Conservation (phyloP, 2,888 invertebrate species). For the Drosophila pegasa region DNA sequence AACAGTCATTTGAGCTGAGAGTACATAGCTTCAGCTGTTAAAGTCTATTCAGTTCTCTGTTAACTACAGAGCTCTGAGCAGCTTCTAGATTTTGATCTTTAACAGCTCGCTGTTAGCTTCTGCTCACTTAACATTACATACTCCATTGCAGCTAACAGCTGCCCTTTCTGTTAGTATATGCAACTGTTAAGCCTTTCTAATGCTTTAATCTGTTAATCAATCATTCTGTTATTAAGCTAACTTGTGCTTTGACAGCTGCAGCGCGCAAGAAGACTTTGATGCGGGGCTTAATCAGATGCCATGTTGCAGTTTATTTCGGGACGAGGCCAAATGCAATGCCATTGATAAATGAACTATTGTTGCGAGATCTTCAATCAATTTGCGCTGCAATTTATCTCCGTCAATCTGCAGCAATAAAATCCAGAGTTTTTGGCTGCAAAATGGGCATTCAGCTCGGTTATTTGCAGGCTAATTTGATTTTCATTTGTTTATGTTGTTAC, state of each 20-base stretch:
- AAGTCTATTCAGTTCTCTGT: no score
- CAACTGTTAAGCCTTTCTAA: neutral
- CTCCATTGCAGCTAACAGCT: neutral
- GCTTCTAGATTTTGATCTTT: no score
- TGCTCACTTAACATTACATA: neutral
- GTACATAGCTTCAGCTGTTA: neutral
- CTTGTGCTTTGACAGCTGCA: neutral
- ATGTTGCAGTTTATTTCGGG: conserved; percentile 13
- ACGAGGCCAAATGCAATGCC: conserved; percentile 4
- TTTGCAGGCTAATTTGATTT: conserved; percentile 64
- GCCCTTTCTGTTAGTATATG: neutral
- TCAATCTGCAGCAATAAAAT: conserved; percentile 22
- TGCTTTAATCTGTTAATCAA: neutral
- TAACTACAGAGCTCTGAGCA: no score
- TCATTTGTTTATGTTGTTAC: conserved; percentile 65
- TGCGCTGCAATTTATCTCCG: conserved; percentile 27
- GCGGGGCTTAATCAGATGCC: conserved; percentile 21
- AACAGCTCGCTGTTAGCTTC: neutral
- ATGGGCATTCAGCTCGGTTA: conserved; percentile 18
- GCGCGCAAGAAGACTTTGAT: conserved; percentile 6
- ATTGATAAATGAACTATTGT: conserved; percentile 31
- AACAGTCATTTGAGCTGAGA: neutral
- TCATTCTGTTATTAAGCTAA: neutral
- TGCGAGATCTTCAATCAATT: conserved; percentile 26
- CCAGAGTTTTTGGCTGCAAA: conserved; percentile 8